Conservation (phyloP, 2,888 invertebrate species). For the Cordylochernes scorpioides region DNA sequence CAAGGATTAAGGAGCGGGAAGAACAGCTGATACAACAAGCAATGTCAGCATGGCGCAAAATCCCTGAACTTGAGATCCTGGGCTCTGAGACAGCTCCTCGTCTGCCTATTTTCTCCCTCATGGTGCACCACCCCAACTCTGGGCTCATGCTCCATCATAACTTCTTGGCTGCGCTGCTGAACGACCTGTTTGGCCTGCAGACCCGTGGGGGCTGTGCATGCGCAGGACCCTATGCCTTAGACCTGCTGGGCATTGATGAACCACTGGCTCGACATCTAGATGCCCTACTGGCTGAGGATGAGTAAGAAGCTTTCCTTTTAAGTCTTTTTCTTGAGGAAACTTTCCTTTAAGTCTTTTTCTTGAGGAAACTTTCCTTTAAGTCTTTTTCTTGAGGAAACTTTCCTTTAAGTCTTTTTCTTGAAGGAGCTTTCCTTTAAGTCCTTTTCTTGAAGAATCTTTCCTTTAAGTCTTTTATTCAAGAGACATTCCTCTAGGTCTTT, state of each 20-base stretch:
- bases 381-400: too few species aligned
- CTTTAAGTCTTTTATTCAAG: too few species aligned
- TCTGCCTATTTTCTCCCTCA: slow-evolving; percentile 56
- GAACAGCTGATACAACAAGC: slow-evolving; percentile 17
- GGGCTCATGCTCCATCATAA: slow-evolving; percentile 64
- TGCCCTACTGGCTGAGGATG: slow-evolving; percentile 34
- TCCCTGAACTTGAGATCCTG: slow-evolving; percentile 47
- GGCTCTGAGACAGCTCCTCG: slow-evolving; percentile 29
- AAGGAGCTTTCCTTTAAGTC: too few species aligned
- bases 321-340: too few species aligned
- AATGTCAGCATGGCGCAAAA: slow-evolving; percentile 31
- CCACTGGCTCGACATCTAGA: slow-evolving; percentile 47
- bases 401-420: too few species aligned
- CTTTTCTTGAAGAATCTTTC: too few species aligned
- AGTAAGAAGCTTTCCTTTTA: too few species aligned
- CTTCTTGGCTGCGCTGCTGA: slow-evolving; percentile 54
- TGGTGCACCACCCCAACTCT: slow-evolving; percentile 44
- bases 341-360: too few species aligned
- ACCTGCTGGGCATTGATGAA: slow-evolving; percentile 52
- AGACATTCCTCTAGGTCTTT: too few species aligned
- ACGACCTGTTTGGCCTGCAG: slow-evolving; percentile 74
- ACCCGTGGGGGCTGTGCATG: slow-evolving; percentile 47
- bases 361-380: too few species aligned
- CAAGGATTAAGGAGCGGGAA: slow-evolving; percentile 35
- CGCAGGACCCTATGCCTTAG: slow-evolving; percentile 56